A percentile compares a stretch with the other conserved stretches of the same genome.
Conservation (phyloP, 1,140 invertebrate species). For the Periplaneta americana region DNA sequence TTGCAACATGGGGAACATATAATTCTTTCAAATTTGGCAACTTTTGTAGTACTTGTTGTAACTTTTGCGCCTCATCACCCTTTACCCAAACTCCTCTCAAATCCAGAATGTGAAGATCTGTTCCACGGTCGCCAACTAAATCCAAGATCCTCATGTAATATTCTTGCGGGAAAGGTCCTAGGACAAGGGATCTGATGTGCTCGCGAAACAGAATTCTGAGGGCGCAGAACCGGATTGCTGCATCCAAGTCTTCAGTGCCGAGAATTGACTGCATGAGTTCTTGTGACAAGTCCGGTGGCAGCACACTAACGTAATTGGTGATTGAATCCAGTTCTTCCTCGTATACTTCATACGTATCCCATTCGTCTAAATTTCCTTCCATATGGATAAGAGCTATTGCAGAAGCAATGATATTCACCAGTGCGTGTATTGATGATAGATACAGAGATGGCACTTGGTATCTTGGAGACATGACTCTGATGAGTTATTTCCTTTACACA, state of each 20-base stretch:
- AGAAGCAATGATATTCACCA: neutral
- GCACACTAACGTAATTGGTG: neutral
- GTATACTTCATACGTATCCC: neutral
- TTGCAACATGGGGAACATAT: slow-evolving; percentile 1
- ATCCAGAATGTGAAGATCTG: slow-evolving; percentile 51
- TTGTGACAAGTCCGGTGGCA: slow-evolving; percentile 51
- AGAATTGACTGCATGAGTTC: slow-evolving; percentile 55
- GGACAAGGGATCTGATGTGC: slow-evolving; percentile 52
- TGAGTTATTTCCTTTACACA: too few relatives aligned
- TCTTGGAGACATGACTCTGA: neutral
- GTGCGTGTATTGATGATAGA: neutral
- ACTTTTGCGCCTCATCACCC: neutral
- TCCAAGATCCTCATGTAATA: slow-evolving; percentile 59
- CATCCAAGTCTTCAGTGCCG: slow-evolving; percentile 54
- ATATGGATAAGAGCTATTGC: neutral
- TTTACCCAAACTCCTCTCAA: slow-evolving; percentile 56
- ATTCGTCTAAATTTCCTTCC: neutral
- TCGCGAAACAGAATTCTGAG: slow-evolving; percentile 52
- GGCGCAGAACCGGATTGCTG: slow-evolving; percentile 53
- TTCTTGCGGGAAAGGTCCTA: slow-evolving; percentile 56
- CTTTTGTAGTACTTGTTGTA: neutral
- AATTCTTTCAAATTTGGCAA: neutral
- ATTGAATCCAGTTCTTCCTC: neutral
- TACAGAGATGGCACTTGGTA: neutral
- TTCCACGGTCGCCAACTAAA: slow-evolving; percentile 51